Base-by-base conservation (phyloP, 1,140 invertebrate genomes). In the Lysiphlebus fabarum region DNA sequence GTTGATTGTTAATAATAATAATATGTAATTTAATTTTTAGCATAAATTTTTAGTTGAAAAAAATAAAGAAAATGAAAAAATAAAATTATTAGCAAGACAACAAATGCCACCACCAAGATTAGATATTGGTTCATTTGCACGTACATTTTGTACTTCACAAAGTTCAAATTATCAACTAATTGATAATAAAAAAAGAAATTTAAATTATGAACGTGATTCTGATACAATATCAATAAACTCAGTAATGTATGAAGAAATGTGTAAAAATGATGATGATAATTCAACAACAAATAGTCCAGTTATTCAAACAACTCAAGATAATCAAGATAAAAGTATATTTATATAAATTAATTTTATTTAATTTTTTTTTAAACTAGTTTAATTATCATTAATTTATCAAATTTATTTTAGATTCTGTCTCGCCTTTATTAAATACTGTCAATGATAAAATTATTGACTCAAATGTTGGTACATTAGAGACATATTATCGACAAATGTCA, bases 51-150 rank as follows among this genome's bases (percentile, higher is more conserved):
- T 59, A n/a, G 5, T 36, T 17, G 9, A 26, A 53, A 7, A 53
- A n/a, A 37, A 37, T 7, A 33, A 59, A 49, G 51, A 38, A 38
- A 43, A 59, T 17, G 51, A 53, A 7, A 47, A 37, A 42, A 14
- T n/a, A 4, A 54, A 45, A 40, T 34, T 43, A 14, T 48, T 44
- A 34, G 58, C 58, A 4, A 37, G 51, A 48, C 41, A 48, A 38
- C 44, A 40, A 37, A 59, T 59, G 58, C 58, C 58, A 14, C 51
- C 51, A 38, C 58, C 58, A 47, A 54, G 36, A 54, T 14, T 59
- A 7, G 42, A 59, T 10, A 54, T 48, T 37, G 45, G 51, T 38
- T 44, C 58, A 47, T 33, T 55, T 26, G 17, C 33, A 2, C 6
- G 10, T 12, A 11, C 37, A 17, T 12, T 37, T 34, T 11, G 26